A percentile compares a stretch with the other conserved stretches of the same genome.
These are phyloP conservation scores for Rhyacophila evoluta DNA, from an alignment of 2,888 invertebrate genomes.

Conservation along the genomic window DNA sequence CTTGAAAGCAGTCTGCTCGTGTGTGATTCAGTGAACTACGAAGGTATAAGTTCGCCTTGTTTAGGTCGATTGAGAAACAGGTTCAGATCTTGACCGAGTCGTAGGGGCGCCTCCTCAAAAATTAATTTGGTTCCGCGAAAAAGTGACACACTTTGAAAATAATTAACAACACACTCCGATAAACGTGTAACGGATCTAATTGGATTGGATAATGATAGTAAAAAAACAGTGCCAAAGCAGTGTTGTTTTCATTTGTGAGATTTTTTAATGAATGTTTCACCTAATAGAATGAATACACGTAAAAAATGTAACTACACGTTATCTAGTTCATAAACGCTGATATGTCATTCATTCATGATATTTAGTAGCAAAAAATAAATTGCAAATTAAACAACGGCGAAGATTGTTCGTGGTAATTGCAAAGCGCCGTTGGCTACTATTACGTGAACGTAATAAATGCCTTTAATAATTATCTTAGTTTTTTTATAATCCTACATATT, in stretches of 20 bases:
- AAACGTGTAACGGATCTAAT: background rate
- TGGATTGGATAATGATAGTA: slow-evolving; percentile 4
- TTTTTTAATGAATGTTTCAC: background rate
- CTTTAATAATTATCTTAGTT: no score
- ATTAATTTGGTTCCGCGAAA: slow-evolving; percentile 3
- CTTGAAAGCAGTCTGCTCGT: background rate
- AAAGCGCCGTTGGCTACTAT: no score
- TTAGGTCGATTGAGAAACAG: background rate
- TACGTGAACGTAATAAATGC: no score
- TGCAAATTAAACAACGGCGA: no score
- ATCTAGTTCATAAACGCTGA: background rate
- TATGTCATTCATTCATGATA: slow-evolving; percentile 13
- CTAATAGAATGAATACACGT: background rate
- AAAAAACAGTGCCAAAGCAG: background rate
- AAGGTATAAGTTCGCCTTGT: background rate
- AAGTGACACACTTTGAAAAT: slow-evolving; percentile 13
- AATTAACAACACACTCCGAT: background rate
- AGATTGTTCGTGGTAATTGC: no score
- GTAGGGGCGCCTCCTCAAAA: background rate
- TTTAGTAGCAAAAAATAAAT: no score
- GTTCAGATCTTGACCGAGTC: slow-evolving; percentile 8
- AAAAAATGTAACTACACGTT: background rate
- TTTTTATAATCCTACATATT: no score
- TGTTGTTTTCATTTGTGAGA: background rate
- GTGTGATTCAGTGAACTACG: background rate